phyloP scores from a whole-genome alignment of 2,113 vertebrate species.

The Rhipidura dahli region DNA sequence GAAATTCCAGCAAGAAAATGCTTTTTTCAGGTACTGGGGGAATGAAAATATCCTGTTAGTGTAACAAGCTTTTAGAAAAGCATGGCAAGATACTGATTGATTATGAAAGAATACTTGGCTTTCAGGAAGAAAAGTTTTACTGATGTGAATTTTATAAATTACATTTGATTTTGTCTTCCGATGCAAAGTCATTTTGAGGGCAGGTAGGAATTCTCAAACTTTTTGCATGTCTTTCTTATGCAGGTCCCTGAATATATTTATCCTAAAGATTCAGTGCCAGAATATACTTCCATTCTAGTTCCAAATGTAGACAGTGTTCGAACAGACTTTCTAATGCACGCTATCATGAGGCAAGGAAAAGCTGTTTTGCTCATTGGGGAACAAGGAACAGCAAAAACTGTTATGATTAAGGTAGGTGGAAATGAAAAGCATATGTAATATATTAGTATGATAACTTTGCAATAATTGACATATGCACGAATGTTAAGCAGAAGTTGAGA shows the following conservation, averaged over 20 bases:
- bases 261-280: constrained; percentile 77
- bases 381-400: constrained; percentile 86
- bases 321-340: constrained; percentile 80
- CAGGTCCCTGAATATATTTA: constrained; percentile 83
- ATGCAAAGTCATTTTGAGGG: background rate
- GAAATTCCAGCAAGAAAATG: background rate
- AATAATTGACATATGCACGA: background rate
- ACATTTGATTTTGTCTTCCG: background rate
- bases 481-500: background rate
- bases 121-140: background rate
- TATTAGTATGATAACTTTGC: background rate
- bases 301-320: constrained; percentile 85
- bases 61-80: background rate
- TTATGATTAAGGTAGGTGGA: constrained; percentile 81
- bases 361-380: constrained; percentile 83
- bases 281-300: constrained; percentile 82
- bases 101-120: background rate
- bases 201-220: background rate
- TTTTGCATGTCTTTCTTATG: background rate
- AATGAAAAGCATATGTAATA: background rate
- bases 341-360: constrained; percentile 80
- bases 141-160: background rate
- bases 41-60: background rate
- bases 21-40: background rate
- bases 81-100: background rate